Base-by-base conservation (phyloP, 92 coral and sea anemone genomes). In the Phenganax marumi region DNA sequence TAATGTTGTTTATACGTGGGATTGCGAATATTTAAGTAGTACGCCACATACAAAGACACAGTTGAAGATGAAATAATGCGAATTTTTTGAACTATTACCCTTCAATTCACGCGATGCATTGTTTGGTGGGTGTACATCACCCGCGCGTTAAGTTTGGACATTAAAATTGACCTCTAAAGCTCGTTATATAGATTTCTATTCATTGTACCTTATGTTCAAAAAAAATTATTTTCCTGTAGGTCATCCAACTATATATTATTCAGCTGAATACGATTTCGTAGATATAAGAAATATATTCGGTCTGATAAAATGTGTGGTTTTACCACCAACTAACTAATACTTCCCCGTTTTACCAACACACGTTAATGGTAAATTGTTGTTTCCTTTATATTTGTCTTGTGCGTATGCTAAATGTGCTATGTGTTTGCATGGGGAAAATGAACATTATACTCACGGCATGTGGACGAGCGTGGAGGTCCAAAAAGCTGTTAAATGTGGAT, bases 141-240 rank as follows among this genome's bases (percentile, higher is more conserved):
- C 81, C 1, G 81, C n/a, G 2, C 24, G 68, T 12, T 76, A 51
- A 6, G 8, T 52, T 52, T 33, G 43, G 43, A 52, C 10, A 43
- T 0, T 25, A 0, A 52, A 3, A 0, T 12, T 50, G 52, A 58
- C 43, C 43, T 54, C 58, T 22, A 77, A 55, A 48, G 62, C 62
- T 55, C 47, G 33, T 57, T 77, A 77, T 70, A 48, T 56, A 12
- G 82, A 77, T 49, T 56, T 77, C 21, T 50, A n/a, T 50, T 77
- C 82, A 7, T 24, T 57, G 55, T 77, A 77, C 71, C 70, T 26
- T 77, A 21, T 46, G 82, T 77, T n/a, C 82, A 77, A 50, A 77
- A 8, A 6, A 3, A 25, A 9, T 18, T 25, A 12, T 21, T 68
- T 21, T 68, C 73, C 73, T 24, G 46, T 68, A 16, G 73, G 73